These are phyloP conservation scores for Drosophila neonasuta DNA, from an alignment of 2,888 invertebrate species.

Conservation along the genomic window DNA sequence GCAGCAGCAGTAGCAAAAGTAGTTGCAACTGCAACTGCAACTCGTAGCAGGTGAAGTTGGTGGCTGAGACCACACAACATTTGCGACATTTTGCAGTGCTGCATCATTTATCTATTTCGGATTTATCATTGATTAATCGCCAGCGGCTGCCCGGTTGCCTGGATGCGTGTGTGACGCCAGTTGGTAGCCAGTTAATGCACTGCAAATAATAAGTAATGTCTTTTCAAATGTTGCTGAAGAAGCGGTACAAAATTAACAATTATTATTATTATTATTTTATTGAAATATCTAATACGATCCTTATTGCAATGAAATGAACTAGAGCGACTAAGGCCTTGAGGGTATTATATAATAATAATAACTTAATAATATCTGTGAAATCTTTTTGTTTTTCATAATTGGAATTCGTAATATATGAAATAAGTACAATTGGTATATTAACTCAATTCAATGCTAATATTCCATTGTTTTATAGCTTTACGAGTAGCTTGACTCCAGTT, in stretches of 20 bases:
- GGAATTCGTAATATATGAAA: too few species aligned
- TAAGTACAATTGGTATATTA: too few species aligned
- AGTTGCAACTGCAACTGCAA: constrained; percentile 13
- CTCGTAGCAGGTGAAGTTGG: constrained; percentile 63
- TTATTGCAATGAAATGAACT: too few species aligned
- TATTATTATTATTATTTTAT: neutral
- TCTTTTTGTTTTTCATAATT: too few species aligned
- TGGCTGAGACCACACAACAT: constrained; percentile 68
- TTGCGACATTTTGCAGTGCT: constrained; percentile 64
- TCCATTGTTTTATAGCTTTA: too few species aligned
- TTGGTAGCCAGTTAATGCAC: constrained; percentile 40
- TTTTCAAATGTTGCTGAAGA: neutral
- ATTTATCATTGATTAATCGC: constrained; percentile 79
- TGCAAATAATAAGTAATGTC: constrained; percentile 11
- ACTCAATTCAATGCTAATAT: too few species aligned
- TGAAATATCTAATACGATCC: too few species aligned
- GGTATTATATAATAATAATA: too few species aligned
- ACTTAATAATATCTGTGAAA: too few species aligned
- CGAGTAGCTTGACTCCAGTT: too few species aligned
- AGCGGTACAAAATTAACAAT: too few species aligned
- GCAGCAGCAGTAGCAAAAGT: constrained; percentile 6
- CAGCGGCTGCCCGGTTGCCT: constrained; percentile 37
- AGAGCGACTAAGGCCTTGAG: too few species aligned
- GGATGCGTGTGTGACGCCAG: constrained; percentile 62
- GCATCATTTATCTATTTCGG: constrained; percentile 78